Evolutionary conservation across 2,113 vertebrate species (phyloP), one percentile per base, ranked within the genome.

Genomic region (Cisticola juncidis): DNA sequence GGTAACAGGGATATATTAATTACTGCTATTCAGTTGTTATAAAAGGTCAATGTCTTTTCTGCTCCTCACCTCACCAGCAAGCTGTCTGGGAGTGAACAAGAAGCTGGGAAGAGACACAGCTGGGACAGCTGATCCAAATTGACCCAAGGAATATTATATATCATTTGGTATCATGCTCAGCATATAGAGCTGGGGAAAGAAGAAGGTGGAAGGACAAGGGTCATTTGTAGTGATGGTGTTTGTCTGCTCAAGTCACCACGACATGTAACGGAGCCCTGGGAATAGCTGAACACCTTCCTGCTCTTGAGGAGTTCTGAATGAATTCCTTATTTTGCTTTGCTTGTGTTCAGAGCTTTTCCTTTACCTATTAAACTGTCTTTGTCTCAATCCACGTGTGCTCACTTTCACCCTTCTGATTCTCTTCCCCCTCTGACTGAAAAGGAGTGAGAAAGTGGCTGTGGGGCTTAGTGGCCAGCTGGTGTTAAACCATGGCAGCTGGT

Each of bases 381-480:
- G 9, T 65, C 60, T 81, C 19, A 73, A 12, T 4, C 8, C 19
- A 58, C 0, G 0, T 9, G 14, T 40, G 53, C 40, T 81, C 44
- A 57, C 15, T 47, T 53, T 54, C 15, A 47, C 11, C 20, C 17
- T 53, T 26, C 20, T 35, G 47, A 61, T 47, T 40, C 40, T 47
- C 47, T 31, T 33, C 18, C 26, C 5, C 1, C 9, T 47, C 9
- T 11, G 0, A 0, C 25, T 35, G 47, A 54, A 24, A 28, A 15
- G 19, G 15, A 35, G 24, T 14, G 29, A 60, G 24, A 3, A 40
- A 68, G 38, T 14, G 24, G 24, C 61, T 68, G 4, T n/a, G 29
- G 29, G 61, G 33, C 17, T 65, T 14, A 22, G 5, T 26, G 74
- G 54, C 6, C 40, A 42, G 9, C 9, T 35, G 54, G 9, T 21